Base-by-base conservation (phyloP, 2,113 vertebrate species). In the Dipodomys stephensi region DNA sequence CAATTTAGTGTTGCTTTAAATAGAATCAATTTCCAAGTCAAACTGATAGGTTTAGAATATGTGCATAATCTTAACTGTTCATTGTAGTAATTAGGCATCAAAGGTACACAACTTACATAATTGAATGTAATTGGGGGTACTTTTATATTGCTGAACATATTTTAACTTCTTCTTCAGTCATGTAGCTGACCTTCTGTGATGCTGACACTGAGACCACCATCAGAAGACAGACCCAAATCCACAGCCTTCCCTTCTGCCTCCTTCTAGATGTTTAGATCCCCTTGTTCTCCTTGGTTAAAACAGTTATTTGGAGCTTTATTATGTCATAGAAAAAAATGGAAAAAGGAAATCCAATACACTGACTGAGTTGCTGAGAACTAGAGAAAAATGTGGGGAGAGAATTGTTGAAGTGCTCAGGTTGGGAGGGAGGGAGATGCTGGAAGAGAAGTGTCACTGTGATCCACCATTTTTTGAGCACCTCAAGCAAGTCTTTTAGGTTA, bases 121-220 rank as follows among this genome's bases (percentile, higher is more conserved):
- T 77, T 87, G 94, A 77, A 46, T 46, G 0, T 94, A 68, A 73
- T 77, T 78, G 84, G 22, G 22, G 77, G n/a, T 78, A 80, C 74
- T 67, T 68, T 94, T 81, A 90, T 4, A 60, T 88, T 92, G 88
- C 73, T 78, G 64, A 90, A 85, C 35, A 79, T 78, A 82, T 74
- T 93, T 92, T 73, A 87, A 73, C 69, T 77, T 87, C 87, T 97
- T 94, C 71, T 89, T 93, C 72, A 74, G 11, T 60, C 4, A 46
- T 30, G 13, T 74, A 88, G 27, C 11, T 69, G 19, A 30, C 27
- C 79, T 77, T 83, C 49, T 49, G 44, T 28, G 23, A 68, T 23
- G 18, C 7, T 28, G 32, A 67, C 49, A 12, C 27, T 25, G 27
- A 74, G 65, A 27, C 44, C 62, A 81, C 49, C 11, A 30, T n/a